Base-by-base conservation (phyloP, 2,797 vertebrate species). In the Anomalospiza imberbis region DNA sequence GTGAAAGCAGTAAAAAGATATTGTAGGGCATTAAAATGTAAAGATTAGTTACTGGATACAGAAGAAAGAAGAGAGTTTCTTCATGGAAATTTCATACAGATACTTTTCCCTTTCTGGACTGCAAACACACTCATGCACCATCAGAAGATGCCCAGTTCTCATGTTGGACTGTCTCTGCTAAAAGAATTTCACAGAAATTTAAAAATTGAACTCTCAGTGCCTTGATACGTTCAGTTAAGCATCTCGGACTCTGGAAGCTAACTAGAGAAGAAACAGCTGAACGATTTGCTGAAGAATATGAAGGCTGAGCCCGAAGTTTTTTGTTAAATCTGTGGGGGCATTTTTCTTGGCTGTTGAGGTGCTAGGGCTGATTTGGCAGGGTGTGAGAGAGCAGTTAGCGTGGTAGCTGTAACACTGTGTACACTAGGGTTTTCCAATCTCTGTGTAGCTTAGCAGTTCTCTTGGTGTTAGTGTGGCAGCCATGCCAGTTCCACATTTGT, bases 401-500 rank as follows among this genome's bases (percentile, higher is more conserved):
- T 85, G 91, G 96, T 13, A 58, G 73, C 51, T 50, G 57, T 91
- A 94, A 97, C 93, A 94, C 65, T 97, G 92, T 96, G 91, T 97
- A 94, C 98, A 98, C 98, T 97, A 98, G 96, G 98, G 98, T 97
- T 98, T 98, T 98, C 98, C 98, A 98, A 98, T 98, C 97, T 98
- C 96, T 99, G 98, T 98, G 98, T 98, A 98, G 98, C 96, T 96
- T 97, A 97, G 97, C 91, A 76, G 95, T 97, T 97, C 97, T 97
- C 97, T 97, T 95, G 92, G 91, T 97, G 97, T 98, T 97, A 97
- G 97, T 98, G 98, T 98, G 55, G 55, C 99, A 98, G 98, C 98
- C 98, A 98, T 98, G 98, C 98, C 98, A 98, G 98, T 99, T 99
- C 99, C 99, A 98, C 98, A 96, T 99, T 98, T 99, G 98, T 98